Percentiles rank a stretch among this genome's conserved stretches.
Evolutionary conservation across 2,113 vertebrate genomes (phyloP).

Genomic region (Oncorhynchus gorbuscha): DNA sequence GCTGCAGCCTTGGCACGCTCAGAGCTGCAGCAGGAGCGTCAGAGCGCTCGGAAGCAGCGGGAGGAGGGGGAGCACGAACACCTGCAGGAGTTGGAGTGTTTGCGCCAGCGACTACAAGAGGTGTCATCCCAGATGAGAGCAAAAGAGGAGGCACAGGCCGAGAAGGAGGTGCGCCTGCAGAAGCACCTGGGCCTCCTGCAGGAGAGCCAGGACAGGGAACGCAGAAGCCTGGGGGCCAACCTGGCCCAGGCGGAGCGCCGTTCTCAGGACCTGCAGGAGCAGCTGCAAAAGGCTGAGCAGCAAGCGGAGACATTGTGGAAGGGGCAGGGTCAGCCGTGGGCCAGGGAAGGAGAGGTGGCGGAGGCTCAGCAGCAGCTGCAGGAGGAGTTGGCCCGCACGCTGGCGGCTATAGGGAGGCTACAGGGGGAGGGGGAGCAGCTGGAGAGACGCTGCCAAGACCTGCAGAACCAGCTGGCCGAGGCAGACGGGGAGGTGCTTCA

Average conservation of each 20-base stretch:
- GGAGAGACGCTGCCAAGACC: constrained; percentile 77
- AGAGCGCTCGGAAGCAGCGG: constrained; percentile 39
- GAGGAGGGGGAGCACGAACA: constrained; percentile 64
- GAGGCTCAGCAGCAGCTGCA: constrained; percentile 63
- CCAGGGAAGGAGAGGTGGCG: constrained; percentile 39
- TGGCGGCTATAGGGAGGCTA: constrained; percentile 67
- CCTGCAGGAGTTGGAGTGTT: constrained; percentile 72
- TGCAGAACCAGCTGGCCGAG: constrained; percentile 77
- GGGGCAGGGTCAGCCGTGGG: constrained; percentile 34
- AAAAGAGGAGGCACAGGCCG: constrained; percentile 77
- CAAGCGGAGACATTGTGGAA: constrained; percentile 25
- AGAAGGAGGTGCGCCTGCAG: constrained; percentile 85
- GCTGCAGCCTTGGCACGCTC: constrained; percentile 53
- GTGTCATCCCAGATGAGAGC: constrained; percentile 74
- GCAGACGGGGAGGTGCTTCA: constrained; percentile 72
- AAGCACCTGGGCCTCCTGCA: constrained; percentile 82
- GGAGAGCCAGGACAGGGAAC: constrained; percentile 87
- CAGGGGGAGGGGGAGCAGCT: constrained; percentile 80
- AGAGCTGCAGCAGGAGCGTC: constrained; percentile 58
- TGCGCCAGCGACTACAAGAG: constrained; percentile 77
- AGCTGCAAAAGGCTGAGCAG: constrained; percentile 73
- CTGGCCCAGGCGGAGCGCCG: constrained; percentile 82
- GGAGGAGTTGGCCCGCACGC: constrained; percentile 51
- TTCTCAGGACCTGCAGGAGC: constrained; percentile 79
- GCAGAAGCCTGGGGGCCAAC: constrained; percentile 77